A percentile compares a stretch with the other conserved stretches of the same genome.
Conservation (phyloP, 2,888 invertebrate species). For the Polydesmus complanatus region DNA sequence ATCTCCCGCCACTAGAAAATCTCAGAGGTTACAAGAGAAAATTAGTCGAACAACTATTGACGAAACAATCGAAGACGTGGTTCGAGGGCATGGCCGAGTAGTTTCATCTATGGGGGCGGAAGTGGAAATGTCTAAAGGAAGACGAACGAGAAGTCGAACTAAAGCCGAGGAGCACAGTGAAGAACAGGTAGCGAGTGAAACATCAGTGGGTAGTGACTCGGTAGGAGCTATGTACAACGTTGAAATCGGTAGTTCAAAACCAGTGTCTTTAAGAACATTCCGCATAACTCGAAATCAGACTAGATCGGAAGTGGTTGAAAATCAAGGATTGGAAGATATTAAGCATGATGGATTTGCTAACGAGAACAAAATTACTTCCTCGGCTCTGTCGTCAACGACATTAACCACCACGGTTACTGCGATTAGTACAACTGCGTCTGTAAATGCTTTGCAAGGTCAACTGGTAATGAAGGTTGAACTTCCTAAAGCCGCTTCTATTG, state of each 20-base stretch:
- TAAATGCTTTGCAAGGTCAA: slow-evolving; percentile 15
- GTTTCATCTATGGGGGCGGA: slow-evolving; percentile 11
- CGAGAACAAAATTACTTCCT: not conserved
- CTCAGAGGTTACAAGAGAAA: slow-evolving; percentile 32
- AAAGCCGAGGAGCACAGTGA: slow-evolving; percentile 8
- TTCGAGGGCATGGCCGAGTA: slow-evolving; percentile 44
- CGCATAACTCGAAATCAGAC: slow-evolving; percentile 17
- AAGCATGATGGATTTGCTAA: not conserved
- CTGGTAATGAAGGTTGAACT: slow-evolving; percentile 24
- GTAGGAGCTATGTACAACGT: not conserved
- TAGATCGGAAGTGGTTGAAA: slow-evolving; percentile 8
- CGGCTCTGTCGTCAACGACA: not conserved
- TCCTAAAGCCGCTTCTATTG: slow-evolving; percentile 17
- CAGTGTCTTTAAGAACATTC: slow-evolving; percentile 18
- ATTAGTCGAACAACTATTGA: slow-evolving; percentile 54
- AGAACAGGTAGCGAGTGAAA: not conserved
- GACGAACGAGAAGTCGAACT: slow-evolving; percentile 18
- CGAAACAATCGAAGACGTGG: slow-evolving; percentile 78
- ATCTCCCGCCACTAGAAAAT: slow-evolving; percentile 22
- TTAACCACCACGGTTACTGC: not conserved
- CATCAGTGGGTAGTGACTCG: not conserved
- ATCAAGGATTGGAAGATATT: not conserved
- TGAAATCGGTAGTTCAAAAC: not conserved
- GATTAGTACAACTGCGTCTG: not conserved
- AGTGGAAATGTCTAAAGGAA: not conserved